A percentile compares a stretch with the other conserved stretches of the same genome.
phyloP scores from a whole-genome alignment of 2,797 vertebrate species.

The Octomys mimax region DNA sequence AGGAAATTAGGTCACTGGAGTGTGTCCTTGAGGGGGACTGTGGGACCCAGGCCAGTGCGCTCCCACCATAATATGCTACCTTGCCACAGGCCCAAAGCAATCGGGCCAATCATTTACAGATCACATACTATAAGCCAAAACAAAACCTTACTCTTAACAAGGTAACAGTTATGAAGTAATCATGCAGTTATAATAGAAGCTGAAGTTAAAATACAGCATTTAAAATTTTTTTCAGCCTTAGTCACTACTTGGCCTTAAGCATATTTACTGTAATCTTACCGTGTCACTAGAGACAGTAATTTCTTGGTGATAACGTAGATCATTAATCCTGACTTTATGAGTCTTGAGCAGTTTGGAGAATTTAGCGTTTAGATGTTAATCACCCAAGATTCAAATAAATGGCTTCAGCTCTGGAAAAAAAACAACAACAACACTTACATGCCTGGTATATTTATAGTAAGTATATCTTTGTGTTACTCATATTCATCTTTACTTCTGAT shows the following conservation, averaged over 20 bases:
- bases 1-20: neutral
- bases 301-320: constrained; percentile 64
- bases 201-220: neutral
- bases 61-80: neutral
- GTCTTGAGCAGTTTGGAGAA: constrained; percentile 70
- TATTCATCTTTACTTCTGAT: neutral
- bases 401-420: constrained; percentile 81
- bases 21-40: neutral
- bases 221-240: neutral
- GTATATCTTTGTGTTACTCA: neutral
- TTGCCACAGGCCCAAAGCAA: neutral
- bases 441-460: constrained; percentile 35
- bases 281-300: constrained; percentile 56
- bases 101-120: neutral
- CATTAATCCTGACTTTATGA: constrained; percentile 79
- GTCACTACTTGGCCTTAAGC: neutral
- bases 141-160: neutral
- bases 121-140: neutral
- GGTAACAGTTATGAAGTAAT: neutral
- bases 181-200: constrained; percentile 10
- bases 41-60: neutral
- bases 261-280: constrained; percentile 77
- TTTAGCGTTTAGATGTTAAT: constrained; percentile 72
- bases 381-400: constrained; percentile 80
- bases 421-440: constrained; percentile 55